These are phyloP conservation scores for Heliconius himera DNA, from an alignment of 1,140 invertebrate genomes.

Conservation along the genomic window DNA sequence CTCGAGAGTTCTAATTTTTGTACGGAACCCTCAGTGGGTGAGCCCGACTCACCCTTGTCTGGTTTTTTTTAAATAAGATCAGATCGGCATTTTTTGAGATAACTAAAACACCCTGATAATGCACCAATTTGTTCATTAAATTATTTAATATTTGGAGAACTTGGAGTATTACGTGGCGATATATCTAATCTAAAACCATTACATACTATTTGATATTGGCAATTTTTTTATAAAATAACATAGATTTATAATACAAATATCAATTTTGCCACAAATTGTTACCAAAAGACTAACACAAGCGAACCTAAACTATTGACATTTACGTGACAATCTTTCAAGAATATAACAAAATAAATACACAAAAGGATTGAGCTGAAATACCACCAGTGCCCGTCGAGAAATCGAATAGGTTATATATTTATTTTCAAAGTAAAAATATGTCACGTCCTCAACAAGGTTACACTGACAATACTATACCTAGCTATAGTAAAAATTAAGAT, in stretches of 20 bases:
- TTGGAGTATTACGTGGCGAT: too few species aligned
- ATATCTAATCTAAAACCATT: too few species aligned
- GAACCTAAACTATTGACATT: neutral
- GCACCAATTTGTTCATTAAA: too few species aligned
- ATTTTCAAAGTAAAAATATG: constrained; percentile 13
- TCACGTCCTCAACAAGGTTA: neutral
- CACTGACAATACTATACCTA: neutral
- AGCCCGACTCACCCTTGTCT: too few species aligned
- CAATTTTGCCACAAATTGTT: neutral
- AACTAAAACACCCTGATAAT: too few species aligned
- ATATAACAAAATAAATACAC: neutral
- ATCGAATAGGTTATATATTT: neutral
- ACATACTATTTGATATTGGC: too few species aligned
- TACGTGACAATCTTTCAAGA: neutral
- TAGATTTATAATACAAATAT: neutral
- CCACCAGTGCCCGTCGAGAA: constrained; percentile 4
- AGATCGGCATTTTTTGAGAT: too few species aligned
- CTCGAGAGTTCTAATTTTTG: too few species aligned
- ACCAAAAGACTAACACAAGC: neutral
- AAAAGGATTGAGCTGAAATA: constrained; percentile 9
- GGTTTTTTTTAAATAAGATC: too few species aligned
- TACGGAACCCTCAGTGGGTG: too few species aligned
- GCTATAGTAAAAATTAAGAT: neutral
- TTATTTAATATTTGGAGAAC: too few species aligned
- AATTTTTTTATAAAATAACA: too few species aligned